Percentiles rank a stretch among this genome's conserved stretches.
phyloP scores from a whole-genome alignment of 2,888 invertebrate species.

The Stratiomys singularior region DNA sequence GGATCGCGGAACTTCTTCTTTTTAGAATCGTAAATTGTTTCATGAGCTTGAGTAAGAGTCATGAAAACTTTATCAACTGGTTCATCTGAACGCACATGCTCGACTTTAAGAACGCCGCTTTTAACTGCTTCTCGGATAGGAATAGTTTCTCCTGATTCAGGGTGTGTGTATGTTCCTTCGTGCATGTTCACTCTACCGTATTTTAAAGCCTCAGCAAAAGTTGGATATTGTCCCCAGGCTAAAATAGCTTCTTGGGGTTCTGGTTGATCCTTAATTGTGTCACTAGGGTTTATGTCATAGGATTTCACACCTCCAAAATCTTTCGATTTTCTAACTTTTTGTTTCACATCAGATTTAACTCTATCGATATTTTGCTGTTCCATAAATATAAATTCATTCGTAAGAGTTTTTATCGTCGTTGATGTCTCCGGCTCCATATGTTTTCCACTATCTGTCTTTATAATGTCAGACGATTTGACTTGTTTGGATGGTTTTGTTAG shows the following conservation, averaged over 20 bases:
- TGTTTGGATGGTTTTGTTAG: no score
- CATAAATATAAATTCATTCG: conserved; percentile 57
- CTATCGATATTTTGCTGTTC: neutral
- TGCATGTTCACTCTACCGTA: conserved; percentile 73
- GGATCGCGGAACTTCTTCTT: conserved; percentile 77
- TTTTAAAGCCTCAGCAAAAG: conserved; percentile 75
- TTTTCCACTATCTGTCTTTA: no score
- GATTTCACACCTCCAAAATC: no score
- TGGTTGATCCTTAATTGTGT: no score
- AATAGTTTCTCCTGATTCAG: conserved; percentile 73
- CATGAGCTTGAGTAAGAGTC: conserved; percentile 74
- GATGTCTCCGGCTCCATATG: conserved; percentile 76
- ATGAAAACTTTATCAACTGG: conserved; percentile 65
- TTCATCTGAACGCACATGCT: conserved; percentile 55
- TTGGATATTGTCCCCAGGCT: conserved; percentile 73
- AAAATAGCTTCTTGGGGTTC: conserved; percentile 67
- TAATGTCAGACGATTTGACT: no score
- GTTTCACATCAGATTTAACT: conserved; percentile 56
- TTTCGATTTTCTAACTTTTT: no score
- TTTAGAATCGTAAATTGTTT: conserved; percentile 73
- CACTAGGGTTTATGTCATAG: no score
- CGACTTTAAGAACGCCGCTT: conserved; percentile 74
- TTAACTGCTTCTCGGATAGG: conserved; percentile 78
- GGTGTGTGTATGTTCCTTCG: conserved; percentile 75
- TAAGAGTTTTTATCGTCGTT: conserved; percentile 77